Evolutionary conservation across 2,113 vertebrate species (phyloP), one percentile per base, ranked within the genome.

Genomic region (Alectura lathami): DNA sequence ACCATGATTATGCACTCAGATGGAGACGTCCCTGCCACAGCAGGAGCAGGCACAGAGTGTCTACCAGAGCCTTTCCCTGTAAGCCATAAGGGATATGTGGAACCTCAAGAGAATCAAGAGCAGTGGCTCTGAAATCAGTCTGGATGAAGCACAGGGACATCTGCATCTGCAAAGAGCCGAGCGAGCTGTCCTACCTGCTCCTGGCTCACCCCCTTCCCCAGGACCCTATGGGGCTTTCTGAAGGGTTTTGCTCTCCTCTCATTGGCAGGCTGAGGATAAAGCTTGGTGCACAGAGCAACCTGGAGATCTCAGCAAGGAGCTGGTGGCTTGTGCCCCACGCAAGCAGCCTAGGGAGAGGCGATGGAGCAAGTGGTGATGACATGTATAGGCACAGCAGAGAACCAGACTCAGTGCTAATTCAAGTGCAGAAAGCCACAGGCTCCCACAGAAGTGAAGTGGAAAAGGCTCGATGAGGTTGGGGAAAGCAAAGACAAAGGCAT

Each of bases 321-420:
- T 69, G 32, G 47, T 56, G 47, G 75, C 74, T 79, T 79, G 48
- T 69, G 48, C 8, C 27, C 51, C 21, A 2, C 0, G 1, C 36
- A 36, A 47, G 42, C 51, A 85, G 50, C 54, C 40, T 38, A 1
- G 0, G 24, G 29, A 64, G 50, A 77, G 48, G 23, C 14, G 47
- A 43, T 3, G 0, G 3, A 69, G 74, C 15, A 10, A 51, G n/a
- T 2, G 0, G 60, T 23, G 34, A 53, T 1, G 1, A 53, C 6
- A 8, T 36, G 22, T 32, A 18, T 20, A 34, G 1, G 20, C 60
- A 38, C 4, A 47, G 75, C 77, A 68, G 17, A 82, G 60, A 43
- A 87, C 10, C 23, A 26, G 68, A 18, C 62, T 88, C 72, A 74
- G 47, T 38, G 27, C 59, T 70, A 62, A 21, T 26, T 32, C 76